Conservation (phyloP, 2,797 vertebrate genomes). For the Rhabdomys pumilio region DNA sequence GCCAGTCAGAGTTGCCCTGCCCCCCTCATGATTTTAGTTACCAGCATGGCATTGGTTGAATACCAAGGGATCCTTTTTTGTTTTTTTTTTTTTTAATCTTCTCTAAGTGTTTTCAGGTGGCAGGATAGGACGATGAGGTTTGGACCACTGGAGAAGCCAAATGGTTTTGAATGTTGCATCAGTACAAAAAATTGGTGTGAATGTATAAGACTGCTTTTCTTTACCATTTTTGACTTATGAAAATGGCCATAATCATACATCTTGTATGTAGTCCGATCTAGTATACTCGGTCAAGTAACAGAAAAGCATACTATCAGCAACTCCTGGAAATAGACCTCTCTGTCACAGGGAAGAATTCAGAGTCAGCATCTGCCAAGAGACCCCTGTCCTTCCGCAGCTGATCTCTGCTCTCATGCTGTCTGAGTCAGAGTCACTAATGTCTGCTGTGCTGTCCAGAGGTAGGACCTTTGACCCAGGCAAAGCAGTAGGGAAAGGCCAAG, state of each 20-base stretch:
- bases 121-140: neutral
- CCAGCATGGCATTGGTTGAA: neutral
- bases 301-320: neutral
- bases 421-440: neutral
- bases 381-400: neutral
- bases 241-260: slow-evolving; percentile 4
- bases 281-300: neutral
- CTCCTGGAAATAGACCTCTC: neutral
- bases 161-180: neutral
- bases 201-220: neutral
- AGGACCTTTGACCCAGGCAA: no score
- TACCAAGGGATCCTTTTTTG: neutral
- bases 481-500: neutral
- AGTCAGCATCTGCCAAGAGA: neutral
- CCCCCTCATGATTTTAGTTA: neutral
- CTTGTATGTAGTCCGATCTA: neutral
- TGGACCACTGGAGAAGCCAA: neutral
- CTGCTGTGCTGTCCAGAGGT: neutral
- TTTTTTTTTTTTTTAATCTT: no score
- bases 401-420: neutral
- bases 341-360: neutral
- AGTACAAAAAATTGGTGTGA: neutral
- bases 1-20: neutral
- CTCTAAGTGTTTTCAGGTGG: neutral
- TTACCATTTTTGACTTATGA: slow-evolving; percentile 2